Evolutionary conservation across 2,797 vertebrate genomes (phyloP).

Genomic region (Macroramphosus scolopax): DNA sequence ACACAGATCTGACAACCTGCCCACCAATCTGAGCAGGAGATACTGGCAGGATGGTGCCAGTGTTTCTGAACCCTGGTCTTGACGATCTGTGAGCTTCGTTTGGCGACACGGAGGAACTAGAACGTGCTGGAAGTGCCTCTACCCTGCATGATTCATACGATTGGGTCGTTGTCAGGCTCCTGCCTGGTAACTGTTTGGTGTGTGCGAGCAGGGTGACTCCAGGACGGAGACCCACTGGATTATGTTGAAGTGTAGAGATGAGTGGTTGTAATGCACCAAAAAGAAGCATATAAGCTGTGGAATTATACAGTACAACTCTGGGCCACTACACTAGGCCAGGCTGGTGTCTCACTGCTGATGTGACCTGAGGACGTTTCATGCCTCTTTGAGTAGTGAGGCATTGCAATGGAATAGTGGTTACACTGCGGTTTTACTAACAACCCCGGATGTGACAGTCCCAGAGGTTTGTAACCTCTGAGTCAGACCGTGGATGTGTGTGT

Average conservation of each 20-base stretch:
- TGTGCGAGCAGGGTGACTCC: no score
- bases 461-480: slow-evolving; percentile 25
- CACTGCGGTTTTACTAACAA: slow-evolving; percentile 41
- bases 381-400: slow-evolving; percentile 27
- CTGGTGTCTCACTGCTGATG: slow-evolving; percentile 43
- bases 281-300: slow-evolving; percentile 7
- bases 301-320: slow-evolving; percentile 8
- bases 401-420: slow-evolving; percentile 44
- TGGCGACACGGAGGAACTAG: no score
- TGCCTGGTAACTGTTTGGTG: no score
- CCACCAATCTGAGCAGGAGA: no score
- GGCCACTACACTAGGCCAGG: slow-evolving; percentile 20
- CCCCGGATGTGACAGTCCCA: slow-evolving; percentile 28
- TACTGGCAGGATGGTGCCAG: no score
- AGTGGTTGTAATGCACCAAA: background rate
- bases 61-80: no score
- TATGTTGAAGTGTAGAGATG: background rate
- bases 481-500: slow-evolving; percentile 1
- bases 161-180: no score
- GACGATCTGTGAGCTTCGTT: no score
- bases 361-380: slow-evolving; percentile 44
- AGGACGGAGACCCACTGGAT: no score
- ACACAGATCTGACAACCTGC: no score
- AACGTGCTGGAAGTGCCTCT: no score
- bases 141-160: no score